Percentiles rank a stretch among this genome's conserved stretches.
Evolutionary conservation across 2,113 vertebrate species (phyloP).

Genomic region (Engystomops pustulosus): DNA sequence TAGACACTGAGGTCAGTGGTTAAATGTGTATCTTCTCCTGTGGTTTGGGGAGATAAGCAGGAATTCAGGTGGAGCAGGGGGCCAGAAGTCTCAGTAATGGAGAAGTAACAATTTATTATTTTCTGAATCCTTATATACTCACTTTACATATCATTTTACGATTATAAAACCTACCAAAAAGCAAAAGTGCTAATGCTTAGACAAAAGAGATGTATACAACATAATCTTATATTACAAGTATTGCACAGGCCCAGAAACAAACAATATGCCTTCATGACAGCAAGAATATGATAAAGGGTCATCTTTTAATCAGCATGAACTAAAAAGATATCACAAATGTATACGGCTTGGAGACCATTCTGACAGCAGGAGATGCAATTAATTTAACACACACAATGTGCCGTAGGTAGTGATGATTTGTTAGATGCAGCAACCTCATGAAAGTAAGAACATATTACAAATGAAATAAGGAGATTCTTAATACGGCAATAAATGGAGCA

Average conservation of each 20-base stretch:
- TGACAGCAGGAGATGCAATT: slow-evolving; percentile 40
- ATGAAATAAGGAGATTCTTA: background rate
- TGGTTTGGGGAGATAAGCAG: too few relatives aligned
- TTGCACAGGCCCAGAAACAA: background rate
- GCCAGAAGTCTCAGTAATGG: too few relatives aligned
- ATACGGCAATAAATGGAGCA: background rate
- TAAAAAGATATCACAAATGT: slow-evolving; percentile 1
- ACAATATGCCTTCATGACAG: slow-evolving; percentile 12
- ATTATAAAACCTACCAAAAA: background rate
- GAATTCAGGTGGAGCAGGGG: too few relatives aligned
- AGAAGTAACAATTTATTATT: too few relatives aligned
- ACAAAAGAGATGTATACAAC: background rate
- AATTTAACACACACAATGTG: slow-evolving; percentile 28
- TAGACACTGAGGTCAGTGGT: too few relatives aligned
- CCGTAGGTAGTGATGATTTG: slow-evolving; percentile 8
- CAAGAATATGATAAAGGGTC: slow-evolving; percentile 44
- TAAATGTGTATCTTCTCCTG: too few relatives aligned
- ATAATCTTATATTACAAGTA: slow-evolving; percentile 30
- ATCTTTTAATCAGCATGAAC: slow-evolving; percentile 50
- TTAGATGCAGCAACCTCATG: slow-evolving; percentile 28
- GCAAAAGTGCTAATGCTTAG: background rate
- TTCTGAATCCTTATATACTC: too few relatives aligned
- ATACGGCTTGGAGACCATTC: slow-evolving; percentile 8
- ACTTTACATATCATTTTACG: too few relatives aligned
- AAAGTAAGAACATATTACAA: slow-evolving; percentile 18